phyloP scores from a whole-genome alignment of 2,888 invertebrate species.

The Temnothorax unifasciatus region DNA sequence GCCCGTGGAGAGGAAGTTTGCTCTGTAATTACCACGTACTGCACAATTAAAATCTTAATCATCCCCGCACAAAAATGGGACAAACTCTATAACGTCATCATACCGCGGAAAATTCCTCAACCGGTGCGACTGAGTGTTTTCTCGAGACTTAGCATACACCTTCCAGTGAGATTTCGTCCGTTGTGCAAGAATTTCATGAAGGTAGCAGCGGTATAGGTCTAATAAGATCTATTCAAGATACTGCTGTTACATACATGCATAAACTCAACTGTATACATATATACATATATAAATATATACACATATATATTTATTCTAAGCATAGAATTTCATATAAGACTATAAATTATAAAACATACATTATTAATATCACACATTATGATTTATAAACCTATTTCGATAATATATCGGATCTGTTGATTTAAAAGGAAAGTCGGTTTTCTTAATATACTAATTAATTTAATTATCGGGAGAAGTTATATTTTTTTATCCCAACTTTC shows the following conservation, averaged over 20 bases:
- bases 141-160: slow-evolving; percentile 21
- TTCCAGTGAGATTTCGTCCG: slow-evolving; percentile 21
- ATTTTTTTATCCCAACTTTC: not conserved
- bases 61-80: slow-evolving; percentile 68
- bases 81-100: slow-evolving; percentile 59
- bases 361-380: not conserved
- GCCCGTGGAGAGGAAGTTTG: slow-evolving; percentile 66
- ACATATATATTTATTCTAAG: not conserved
- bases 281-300: not conserved
- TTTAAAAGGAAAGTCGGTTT: not conserved
- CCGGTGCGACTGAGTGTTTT: slow-evolving; percentile 25
- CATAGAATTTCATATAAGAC: not conserved
- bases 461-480: slow-evolving; percentile 11
- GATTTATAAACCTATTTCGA: not conserved
- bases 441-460: slow-evolving; percentile 17
- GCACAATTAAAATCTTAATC: slow-evolving; percentile 81
- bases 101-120: slow-evolving; percentile 56
- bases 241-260: not conserved
- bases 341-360: not conserved
- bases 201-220: slow-evolving; percentile 12
- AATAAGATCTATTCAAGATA: slow-evolving; percentile 39
- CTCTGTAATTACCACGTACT: slow-evolving; percentile 69
- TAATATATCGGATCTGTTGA: not conserved
- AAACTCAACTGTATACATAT: not conserved
- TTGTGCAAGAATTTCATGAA: slow-evolving; percentile 45